Percentiles rank a stretch among this genome's conserved stretches.
phyloP scores from a whole-genome alignment of 2,797 vertebrate species.

The Argyrosomus regius region DNA sequence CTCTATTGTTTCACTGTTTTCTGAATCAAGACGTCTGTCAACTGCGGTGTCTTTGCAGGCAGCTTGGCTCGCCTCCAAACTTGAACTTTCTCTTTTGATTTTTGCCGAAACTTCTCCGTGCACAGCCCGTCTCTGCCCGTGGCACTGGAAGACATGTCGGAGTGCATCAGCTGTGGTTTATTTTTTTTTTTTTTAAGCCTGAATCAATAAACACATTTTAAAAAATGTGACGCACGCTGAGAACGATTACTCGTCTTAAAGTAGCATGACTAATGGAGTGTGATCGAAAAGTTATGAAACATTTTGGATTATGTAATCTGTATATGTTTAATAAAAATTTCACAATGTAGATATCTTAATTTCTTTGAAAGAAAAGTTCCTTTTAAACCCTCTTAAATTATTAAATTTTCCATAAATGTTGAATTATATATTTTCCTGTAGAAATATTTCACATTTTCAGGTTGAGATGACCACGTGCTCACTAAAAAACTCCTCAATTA shows the following conservation, averaged over 20 bases:
- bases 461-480: background rate
- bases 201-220: background rate
- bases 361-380: background rate
- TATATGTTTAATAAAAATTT: background rate
- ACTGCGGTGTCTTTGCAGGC: slow-evolving; percentile 53
- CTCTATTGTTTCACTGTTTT: slow-evolving; percentile 74
- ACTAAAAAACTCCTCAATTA: background rate
- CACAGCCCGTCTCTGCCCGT: background rate
- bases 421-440: background rate
- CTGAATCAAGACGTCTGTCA: slow-evolving; percentile 73
- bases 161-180: background rate
- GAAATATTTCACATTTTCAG: background rate
- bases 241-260: background rate
- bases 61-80: slow-evolving; percentile 62
- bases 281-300: background rate
- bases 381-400: background rate
- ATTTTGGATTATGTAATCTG: background rate
- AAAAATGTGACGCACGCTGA: background rate
- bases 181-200: background rate
- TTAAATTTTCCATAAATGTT: background rate
- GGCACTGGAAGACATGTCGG: background rate
- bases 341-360: background rate
- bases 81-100: slow-evolving; percentile 50
- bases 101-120: background rate
- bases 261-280: no score